Evolutionary conservation across 1,140 invertebrate species (phyloP).

Genomic region (Dendrolimus kikuchii): DNA sequence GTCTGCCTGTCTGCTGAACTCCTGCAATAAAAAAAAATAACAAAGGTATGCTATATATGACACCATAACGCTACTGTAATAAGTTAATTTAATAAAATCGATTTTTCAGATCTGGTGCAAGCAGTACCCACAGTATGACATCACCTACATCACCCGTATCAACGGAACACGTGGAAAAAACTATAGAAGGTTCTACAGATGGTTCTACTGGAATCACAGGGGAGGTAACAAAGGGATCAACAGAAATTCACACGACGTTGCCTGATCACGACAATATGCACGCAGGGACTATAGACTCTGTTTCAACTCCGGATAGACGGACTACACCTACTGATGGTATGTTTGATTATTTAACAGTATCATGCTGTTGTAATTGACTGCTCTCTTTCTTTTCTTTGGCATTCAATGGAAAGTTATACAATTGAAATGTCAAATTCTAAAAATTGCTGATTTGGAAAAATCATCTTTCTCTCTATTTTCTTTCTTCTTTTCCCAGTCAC

Average conservation of each 20-base stretch:
- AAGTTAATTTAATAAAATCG: not conserved
- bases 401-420: no score
- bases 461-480: no score
- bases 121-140: constrained; percentile 54
- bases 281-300: constrained; percentile 37
- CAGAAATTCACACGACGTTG: constrained; percentile 27
- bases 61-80: no score
- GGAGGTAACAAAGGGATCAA: constrained; percentile 13
- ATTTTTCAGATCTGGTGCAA: constrained; percentile 43
- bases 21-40: no score
- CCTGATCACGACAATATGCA: constrained; percentile 58
- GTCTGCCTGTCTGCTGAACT: no score
- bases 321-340: constrained; percentile 54
- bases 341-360: not conserved
- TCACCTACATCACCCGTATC: constrained; percentile 38
- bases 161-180: constrained; percentile 37
- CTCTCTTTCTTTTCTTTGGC: no score
- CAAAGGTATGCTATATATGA: no score
- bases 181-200: constrained; percentile 31
- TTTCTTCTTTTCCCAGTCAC: no score
- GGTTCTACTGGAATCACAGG: constrained; percentile 20
- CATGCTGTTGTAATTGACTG: no score
- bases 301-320: constrained; percentile 29
- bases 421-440: no score
- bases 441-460: no score